phyloP scores from a whole-genome alignment of 2,113 vertebrate species.

The Argyrosomus japonicus region DNA sequence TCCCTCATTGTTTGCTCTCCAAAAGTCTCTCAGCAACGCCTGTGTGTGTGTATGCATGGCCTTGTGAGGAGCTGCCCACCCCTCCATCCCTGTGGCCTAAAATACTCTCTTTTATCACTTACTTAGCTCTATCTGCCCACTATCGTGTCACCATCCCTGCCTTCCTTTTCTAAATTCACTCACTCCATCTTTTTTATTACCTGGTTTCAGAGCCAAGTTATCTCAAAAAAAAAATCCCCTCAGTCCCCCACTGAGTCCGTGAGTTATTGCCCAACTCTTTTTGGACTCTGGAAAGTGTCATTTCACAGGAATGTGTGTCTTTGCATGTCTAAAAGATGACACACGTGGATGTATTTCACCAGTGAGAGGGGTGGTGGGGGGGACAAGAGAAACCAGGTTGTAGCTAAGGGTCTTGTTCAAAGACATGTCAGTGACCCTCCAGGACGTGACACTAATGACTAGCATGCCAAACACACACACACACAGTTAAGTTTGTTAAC shows the following conservation, averaged over 20 bases:
- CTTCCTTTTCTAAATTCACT: not conserved
- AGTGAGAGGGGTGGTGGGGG: not conserved
- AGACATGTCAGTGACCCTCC: constrained; percentile 4
- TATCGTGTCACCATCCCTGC: constrained; percentile 12
- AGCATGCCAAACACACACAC: not conserved
- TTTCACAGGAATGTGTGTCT: constrained; percentile 54
- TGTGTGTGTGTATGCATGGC: constrained; percentile 52
- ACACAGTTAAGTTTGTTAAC: constrained; percentile 6
- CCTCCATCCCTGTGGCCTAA: constrained; percentile 50
- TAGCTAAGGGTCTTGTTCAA: constrained; percentile 3
- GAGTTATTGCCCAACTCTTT: constrained; percentile 21
- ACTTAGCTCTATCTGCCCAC: constrained; percentile 16
- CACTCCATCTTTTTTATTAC: not conserved
- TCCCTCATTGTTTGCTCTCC: constrained; percentile 69
- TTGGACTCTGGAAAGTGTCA: constrained; percentile 41
- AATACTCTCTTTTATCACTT: constrained; percentile 68
- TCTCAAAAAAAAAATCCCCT: not conserved
- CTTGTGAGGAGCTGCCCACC: constrained; percentile 71
- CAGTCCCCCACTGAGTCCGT: not conserved
- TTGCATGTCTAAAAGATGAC: constrained; percentile 56
- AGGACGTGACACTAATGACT: constrained; percentile 1
- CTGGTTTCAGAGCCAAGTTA: not conserved
- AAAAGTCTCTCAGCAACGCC: constrained; percentile 70
- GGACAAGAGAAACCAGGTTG: not conserved
- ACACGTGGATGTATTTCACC: constrained; percentile 16